Percentiles rank a stretch among this genome's conserved stretches.
Conservation (phyloP, 2,888 invertebrate genomes). For the Neoitamus cyanurus region DNA sequence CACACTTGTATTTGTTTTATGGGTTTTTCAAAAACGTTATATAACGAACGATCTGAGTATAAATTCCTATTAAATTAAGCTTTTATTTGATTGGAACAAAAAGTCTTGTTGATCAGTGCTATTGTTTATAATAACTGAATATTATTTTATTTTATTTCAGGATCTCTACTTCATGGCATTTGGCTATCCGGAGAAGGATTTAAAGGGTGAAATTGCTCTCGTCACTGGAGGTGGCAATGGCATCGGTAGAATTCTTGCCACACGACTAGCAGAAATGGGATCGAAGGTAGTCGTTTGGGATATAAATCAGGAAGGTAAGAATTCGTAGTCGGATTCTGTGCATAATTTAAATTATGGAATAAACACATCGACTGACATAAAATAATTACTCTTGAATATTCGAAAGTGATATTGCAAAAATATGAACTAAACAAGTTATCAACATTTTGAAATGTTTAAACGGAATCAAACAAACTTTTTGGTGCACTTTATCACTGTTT, state of each 20-base stretch:
- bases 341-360: not conserved
- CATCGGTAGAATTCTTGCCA: slow-evolving; percentile 80
- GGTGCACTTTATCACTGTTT: too few relatives aligned
- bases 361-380: too few relatives aligned
- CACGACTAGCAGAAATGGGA: slow-evolving; percentile 80
- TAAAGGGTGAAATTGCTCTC: slow-evolving; percentile 80
- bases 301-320: slow-evolving; percentile 80
- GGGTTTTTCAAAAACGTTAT: too few relatives aligned
- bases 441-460: too few relatives aligned
- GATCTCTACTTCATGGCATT: slow-evolving; percentile 72
- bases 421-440: too few relatives aligned
- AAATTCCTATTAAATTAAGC: too few relatives aligned
- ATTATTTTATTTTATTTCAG: slow-evolving; percentile 61
- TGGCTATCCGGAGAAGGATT: slow-evolving; percentile 73
- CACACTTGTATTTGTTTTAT: too few relatives aligned
- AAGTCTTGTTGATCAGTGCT: not conserved
- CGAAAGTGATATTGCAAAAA: too few relatives aligned
- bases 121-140: not conserved
- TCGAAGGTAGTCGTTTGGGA: slow-evolving; percentile 90
- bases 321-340: not conserved
- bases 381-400: too few relatives aligned
- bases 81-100: too few relatives aligned
- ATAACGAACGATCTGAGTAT: too few relatives aligned
- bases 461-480: too few relatives aligned
- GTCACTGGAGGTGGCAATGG: slow-evolving; percentile 93